A percentile compares a stretch with the other conserved stretches of the same genome.
Evolutionary conservation across 37 sponge, comb jelly and placozoan genomes (phyloP).

Genomic region (Spongia lamella): DNA sequence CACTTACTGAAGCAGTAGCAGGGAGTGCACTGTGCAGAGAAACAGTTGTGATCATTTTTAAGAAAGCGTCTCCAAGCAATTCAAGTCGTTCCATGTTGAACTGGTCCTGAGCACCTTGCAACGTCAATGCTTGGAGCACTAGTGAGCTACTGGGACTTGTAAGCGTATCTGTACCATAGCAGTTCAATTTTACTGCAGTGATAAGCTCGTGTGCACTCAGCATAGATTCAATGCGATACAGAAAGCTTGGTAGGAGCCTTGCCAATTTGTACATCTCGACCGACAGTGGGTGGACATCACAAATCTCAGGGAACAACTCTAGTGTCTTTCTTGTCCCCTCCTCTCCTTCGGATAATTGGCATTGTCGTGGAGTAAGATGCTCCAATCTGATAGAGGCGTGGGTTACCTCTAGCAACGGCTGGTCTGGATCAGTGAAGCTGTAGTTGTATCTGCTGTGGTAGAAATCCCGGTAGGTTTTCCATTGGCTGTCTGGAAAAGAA

Average conservation of each 20-base stretch:
- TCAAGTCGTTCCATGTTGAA: constrained; percentile 91
- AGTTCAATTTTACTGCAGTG: constrained; percentile 1
- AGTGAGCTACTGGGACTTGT: constrained; percentile 60
- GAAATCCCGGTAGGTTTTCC: constrained; percentile 44
- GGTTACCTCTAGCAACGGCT: constrained; percentile 54
- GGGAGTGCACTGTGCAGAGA: constrained; percentile 56
- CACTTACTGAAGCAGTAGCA: constrained; percentile 65
- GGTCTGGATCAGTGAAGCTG: constrained; percentile 21
- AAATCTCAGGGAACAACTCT: constrained; percentile 71
- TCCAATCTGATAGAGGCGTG: constrained; percentile 11
- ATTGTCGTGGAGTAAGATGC: constrained; percentile 51
- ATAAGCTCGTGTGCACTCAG: constrained; percentile 62
- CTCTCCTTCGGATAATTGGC: background rate
- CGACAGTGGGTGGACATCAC: constrained; percentile 54
- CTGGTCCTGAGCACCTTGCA: constrained; percentile 63
- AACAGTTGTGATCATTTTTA: constrained; percentile 79
- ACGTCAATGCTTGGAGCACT: constrained; percentile 79
- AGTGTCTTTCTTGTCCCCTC: background rate
- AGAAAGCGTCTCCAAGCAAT: constrained; percentile 89
- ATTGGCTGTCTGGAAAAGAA: constrained; percentile 25
- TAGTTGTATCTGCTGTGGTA: constrained; percentile 49
- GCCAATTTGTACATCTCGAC: constrained; percentile 51
- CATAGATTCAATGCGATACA: constrained; percentile 82
- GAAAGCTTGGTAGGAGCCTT: constrained; percentile 78
- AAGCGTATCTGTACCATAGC: background rate